Evolutionary conservation across 1,140 invertebrate species (phyloP), one percentile per base, ranked within the genome.

Genomic region (Penaeus vannamei): DNA sequence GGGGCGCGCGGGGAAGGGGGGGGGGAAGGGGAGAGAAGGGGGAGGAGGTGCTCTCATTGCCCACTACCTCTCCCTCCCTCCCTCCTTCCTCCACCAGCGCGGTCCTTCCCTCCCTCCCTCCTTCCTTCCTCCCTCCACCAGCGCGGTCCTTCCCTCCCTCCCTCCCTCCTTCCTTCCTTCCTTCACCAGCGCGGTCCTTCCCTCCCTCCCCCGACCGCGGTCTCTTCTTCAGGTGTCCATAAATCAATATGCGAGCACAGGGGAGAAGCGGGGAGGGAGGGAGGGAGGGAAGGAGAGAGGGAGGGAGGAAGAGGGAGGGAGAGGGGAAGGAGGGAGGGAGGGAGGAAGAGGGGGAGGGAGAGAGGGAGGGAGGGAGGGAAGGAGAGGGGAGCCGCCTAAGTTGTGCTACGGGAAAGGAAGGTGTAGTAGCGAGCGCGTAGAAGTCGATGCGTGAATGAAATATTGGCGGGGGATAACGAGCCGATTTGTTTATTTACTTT

Each of bases 141-240:
- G 42, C 62, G 20, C 69, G 20, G 66, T 76, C 66, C 60, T 10
- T 59, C 66, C 76, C 29, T 86, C 46, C 53, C 69, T 29, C 23
- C 32, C 42, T 60, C 66, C 76, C 84, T 29, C 32, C 36, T 12
- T 66, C 64, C 26, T 12, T 5, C 64, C 26, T 4, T 5, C 22
- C 26, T 7, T 5, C 2, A 3, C 22, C 4, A 0, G 4, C 26
- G 0, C 3, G 0, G 4, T 23, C 79, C 22, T 12, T 0, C 4
- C 22, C 79, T 3, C 79, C n/a, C 80, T 29, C 80, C 17, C 10
- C 17, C 1, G 17, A 82, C 80, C 17, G 53, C 53, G 53, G 53
- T 53, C 53, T 12, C 46, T 32, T 8, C 29, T 12, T 32, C 72
- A 76, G 29, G 42, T 42, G 42, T 42, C 29, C 10, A 76, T 42